These are phyloP conservation scores for Euleptes europaea DNA, from an alignment of 2,113 vertebrate species.

Conservation along the genomic window DNA sequence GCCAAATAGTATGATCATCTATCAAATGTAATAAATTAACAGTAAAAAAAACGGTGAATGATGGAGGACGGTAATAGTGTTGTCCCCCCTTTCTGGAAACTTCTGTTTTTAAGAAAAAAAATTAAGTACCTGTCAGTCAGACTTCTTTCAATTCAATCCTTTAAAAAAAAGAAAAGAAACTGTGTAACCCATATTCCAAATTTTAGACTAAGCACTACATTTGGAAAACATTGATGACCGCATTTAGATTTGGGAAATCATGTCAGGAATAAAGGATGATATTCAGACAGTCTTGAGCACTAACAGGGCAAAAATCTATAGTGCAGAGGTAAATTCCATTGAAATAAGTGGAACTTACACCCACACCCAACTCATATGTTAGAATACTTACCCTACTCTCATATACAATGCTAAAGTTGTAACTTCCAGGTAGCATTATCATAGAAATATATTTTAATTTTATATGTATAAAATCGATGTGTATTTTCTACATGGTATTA, in stretches of 20 bases:
- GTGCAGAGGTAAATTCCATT: background rate
- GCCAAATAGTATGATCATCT: slow-evolving; percentile 33
- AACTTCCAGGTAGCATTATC: slow-evolving; percentile 1
- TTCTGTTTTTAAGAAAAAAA: background rate
- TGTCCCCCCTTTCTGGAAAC: slow-evolving; percentile 20
- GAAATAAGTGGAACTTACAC: background rate
- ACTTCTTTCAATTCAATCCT: background rate
- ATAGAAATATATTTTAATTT: background rate
- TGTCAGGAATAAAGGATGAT: background rate
- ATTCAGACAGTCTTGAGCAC: slow-evolving; percentile 14
- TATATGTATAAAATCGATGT: background rate
- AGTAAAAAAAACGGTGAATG: slow-evolving; percentile 36
- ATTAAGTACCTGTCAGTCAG: background rate
- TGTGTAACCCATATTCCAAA: slow-evolving; percentile 8
- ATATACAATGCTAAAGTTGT: slow-evolving; percentile 5
- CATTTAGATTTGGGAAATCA: background rate
- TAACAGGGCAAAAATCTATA: background rate
- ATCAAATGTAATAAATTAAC: background rate
- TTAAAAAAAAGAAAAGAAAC: background rate
- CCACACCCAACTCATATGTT: background rate
- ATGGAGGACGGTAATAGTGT: slow-evolving; percentile 5
- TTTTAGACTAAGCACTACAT: background rate
- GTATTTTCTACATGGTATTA: background rate
- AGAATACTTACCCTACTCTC: background rate
- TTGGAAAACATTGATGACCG: background rate